phyloP scores from a whole-genome alignment of 92 coral and sea anemone genomes.

The Parazoanthus swiftii region DNA sequence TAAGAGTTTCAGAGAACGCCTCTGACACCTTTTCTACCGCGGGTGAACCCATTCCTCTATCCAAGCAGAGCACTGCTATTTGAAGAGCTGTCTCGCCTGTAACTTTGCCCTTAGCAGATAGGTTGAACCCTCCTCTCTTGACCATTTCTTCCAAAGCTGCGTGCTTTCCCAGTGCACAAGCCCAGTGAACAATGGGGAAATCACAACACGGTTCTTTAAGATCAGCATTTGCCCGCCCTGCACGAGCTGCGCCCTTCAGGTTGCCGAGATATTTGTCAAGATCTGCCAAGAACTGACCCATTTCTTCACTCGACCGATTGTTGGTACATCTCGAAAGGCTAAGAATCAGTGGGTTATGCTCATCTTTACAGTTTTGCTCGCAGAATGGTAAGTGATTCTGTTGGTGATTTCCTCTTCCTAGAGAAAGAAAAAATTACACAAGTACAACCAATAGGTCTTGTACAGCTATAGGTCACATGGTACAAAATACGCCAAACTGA shows the following conservation, averaged over 20 bases:
- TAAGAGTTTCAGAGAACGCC: too few species aligned
- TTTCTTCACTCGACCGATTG: not conserved
- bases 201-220: slow-evolving; percentile 10
- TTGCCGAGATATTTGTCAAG: not conserved
- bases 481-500: too few species aligned
- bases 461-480: too few species aligned
- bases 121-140: not conserved
- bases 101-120: not conserved
- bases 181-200: slow-evolving; percentile 7
- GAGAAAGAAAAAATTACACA: not conserved
- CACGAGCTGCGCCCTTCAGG: not conserved
- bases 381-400: slow-evolving; percentile 1
- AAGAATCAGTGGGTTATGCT: not conserved
- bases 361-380: not conserved
- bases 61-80: not conserved
- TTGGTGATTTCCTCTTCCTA: not conserved
- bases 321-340: not conserved
- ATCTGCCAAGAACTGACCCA: not conserved
- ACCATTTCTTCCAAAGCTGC: not conserved
- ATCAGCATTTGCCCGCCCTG: not conserved
- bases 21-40: too few species aligned
- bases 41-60: slow-evolving; percentile 3
- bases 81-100: slow-evolving; percentile 13
- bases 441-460: too few species aligned
- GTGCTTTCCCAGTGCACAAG: not conserved